These are phyloP conservation scores for Cistogaster globosa DNA, from an alignment of 2,888 invertebrate species.

Conservation along the genomic window DNA sequence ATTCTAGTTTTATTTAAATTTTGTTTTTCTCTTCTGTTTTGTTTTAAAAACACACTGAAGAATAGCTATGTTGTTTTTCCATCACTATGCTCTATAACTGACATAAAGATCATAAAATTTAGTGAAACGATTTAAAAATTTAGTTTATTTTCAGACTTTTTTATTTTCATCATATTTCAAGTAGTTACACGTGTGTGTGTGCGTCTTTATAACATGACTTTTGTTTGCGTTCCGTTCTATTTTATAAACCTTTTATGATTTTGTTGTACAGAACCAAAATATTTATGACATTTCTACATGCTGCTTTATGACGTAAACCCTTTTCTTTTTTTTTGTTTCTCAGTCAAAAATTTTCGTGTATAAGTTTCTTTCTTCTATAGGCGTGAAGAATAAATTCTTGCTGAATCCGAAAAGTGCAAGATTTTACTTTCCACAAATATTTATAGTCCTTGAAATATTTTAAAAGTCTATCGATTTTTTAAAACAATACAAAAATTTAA, in stretches of 20 bases:
- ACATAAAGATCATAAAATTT: conserved; percentile 51
- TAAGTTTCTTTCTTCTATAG: conserved; percentile 36
- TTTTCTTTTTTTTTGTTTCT: conserved; percentile 28
- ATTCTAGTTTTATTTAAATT: neutral
- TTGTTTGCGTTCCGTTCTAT: conserved; percentile 40
- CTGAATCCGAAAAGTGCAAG: conserved; percentile 27
- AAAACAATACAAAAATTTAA: conserved; percentile 19
- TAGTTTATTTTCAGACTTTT: conserved; percentile 10
- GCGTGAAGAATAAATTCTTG: conserved; percentile 61
- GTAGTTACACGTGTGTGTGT: neutral
- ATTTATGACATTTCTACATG: conserved; percentile 65
- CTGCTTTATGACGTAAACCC: conserved; percentile 77
- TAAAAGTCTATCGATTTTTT: conserved; percentile 46
- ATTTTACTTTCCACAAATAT: conserved; percentile 26
- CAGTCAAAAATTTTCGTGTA: neutral
- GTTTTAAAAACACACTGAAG: conserved; percentile 17
- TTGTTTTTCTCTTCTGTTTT: neutral
- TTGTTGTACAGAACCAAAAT: conserved; percentile 73
- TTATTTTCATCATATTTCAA: neutral
- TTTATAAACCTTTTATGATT: conserved; percentile 76
- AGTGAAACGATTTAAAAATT: conserved; percentile 57
- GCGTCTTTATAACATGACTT: conserved; percentile 52
- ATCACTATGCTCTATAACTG: conserved; percentile 15
- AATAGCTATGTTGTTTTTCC: conserved; percentile 26
- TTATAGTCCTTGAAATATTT: conserved; percentile 13